A percentile compares a stretch with the other conserved stretches of the same genome.
These are phyloP conservation scores for Andrena bicolor DNA, from an alignment of 2,888 invertebrate genomes.

Conservation along the genomic window DNA sequence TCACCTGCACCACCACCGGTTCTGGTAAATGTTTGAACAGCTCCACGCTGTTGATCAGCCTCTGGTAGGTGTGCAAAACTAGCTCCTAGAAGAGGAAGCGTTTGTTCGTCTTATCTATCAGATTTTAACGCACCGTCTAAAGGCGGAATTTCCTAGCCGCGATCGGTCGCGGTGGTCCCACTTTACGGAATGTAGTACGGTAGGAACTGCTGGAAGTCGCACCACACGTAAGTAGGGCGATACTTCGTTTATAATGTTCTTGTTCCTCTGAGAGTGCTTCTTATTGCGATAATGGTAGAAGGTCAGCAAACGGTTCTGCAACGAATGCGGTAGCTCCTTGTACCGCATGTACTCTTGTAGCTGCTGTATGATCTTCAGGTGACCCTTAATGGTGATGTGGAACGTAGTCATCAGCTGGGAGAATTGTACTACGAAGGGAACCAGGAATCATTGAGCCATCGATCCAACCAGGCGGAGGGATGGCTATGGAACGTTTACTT, in stretches of 20 bases:
- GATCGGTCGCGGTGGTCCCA: too few relatives aligned
- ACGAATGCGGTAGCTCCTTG: slow-evolving; percentile 83
- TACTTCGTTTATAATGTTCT: slow-evolving; percentile 82
- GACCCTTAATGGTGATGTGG: slow-evolving; percentile 70
- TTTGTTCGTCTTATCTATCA: background rate
- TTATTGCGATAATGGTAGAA: slow-evolving; percentile 84
- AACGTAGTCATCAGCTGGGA: slow-evolving; percentile 74
- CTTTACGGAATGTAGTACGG: too few relatives aligned
- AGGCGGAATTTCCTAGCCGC: too few relatives aligned
- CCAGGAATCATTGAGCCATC: background rate
- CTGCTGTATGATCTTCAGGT: slow-evolving; percentile 79
- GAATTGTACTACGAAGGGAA: slow-evolving; percentile 64
- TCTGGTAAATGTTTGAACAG: slow-evolving; percentile 82
- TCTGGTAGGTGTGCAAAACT: slow-evolving; percentile 80
- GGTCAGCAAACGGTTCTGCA: slow-evolving; percentile 80
- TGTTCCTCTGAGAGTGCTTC: slow-evolving; percentile 83
- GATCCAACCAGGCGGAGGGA: background rate
- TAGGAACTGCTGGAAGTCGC: background rate
- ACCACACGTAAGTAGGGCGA: slow-evolving; percentile 82
- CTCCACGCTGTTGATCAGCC: slow-evolving; percentile 81
- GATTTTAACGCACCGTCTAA: background rate
- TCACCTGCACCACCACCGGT: slow-evolving; percentile 77
- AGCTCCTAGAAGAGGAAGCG: slow-evolving; percentile 77
- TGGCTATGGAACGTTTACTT: slow-evolving; percentile 61
- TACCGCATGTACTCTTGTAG: slow-evolving; percentile 84